Base-by-base conservation (phyloP, 2,797 vertebrate species). In the Simalia tracyae region DNA sequence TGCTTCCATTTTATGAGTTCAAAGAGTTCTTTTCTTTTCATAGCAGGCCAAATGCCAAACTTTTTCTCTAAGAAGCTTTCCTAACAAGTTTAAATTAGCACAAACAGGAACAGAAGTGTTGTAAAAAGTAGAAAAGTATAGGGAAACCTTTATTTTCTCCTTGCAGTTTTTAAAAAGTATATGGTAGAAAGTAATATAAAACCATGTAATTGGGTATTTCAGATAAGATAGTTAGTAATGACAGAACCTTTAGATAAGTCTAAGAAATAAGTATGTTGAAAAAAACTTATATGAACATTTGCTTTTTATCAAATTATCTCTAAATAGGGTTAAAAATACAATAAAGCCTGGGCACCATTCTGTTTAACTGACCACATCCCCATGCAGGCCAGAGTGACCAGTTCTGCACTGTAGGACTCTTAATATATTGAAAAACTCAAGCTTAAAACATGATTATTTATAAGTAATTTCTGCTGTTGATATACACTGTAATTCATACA, bases 91-190 rank as follows among this genome's bases (percentile, higher is more conserved):
- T 92, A 56, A 42, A 81, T 86, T 86, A 19, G 4, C 2, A 24
- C 64, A 87, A 91, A 59, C 42, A 89, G 36, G n/a, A 50, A 54
- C 42, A 12, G 5, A 90, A 86, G 89, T 81, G 10, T 92, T 91
- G 86, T 90, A 91, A 89, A 88, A 57, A 81, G 57, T 88, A 81
- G 66, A 91, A 15, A 22, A 36, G 19, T 88, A 28, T 50, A 89
- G 63, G 91, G 86, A 92, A 66, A 87, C 5, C 31, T 0, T 66
- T 17, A 0, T 89, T n/a, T 17, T n/a, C 15, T 26, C 42, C 60
- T 91, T 92, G 59, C 57, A 94, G 93, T 88, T 9, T 64, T 90
- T 87, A 91, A 56, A 84, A 95, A 68, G 63, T 88, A 7, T 68
- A 91, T 88, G 88, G 12, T 91, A 88, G 84, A 59, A 11, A 90